Conservation (phyloP, 1,140 invertebrate species). For the Cherax destructor region DNA sequence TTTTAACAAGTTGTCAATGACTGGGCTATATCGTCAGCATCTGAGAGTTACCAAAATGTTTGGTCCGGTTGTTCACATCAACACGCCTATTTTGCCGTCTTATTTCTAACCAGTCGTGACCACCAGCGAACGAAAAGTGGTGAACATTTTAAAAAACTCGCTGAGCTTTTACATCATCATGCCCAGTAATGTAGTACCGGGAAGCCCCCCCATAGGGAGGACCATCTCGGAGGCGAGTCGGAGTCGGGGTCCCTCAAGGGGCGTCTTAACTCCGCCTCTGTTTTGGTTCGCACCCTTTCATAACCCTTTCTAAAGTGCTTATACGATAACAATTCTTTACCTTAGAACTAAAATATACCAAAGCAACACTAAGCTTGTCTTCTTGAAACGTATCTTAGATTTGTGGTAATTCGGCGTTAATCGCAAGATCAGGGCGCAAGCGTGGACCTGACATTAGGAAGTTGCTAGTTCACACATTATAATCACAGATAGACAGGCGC, state of each 20-base stretch:
- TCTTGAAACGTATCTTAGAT: too few species aligned
- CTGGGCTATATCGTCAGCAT: constrained; percentile 65
- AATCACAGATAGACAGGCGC: constrained; percentile 65
- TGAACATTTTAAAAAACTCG: constrained; percentile 38
- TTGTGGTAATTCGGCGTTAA: background rate
- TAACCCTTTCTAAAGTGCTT: constrained; percentile 23
- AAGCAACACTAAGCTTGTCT: too few species aligned
- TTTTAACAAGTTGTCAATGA: constrained; percentile 71
- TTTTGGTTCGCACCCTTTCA: constrained; percentile 46
- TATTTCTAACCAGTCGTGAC: constrained; percentile 9
- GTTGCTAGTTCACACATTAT: constrained; percentile 69
- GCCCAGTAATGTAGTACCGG: constrained; percentile 63
- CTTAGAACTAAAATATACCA: background rate
- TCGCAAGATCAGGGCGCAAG: background rate
- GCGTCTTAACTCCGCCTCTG: constrained; percentile 3
- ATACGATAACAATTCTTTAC: background rate
- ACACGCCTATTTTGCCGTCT: background rate
- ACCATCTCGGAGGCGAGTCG: constrained; percentile 36
- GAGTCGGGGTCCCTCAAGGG: constrained; percentile 22
- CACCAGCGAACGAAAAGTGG: constrained; percentile 35
- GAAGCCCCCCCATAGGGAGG: constrained; percentile 52
- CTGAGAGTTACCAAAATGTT: constrained; percentile 39
- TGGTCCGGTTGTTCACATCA: constrained; percentile 33
- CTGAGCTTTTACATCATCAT: constrained; percentile 67
- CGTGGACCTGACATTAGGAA: constrained; percentile 43